Percentiles rank a stretch among this genome's conserved stretches.
phyloP scores from a whole-genome alignment of 53 echinoderm and acorn worm species.

The Pentamera pediparva region DNA sequence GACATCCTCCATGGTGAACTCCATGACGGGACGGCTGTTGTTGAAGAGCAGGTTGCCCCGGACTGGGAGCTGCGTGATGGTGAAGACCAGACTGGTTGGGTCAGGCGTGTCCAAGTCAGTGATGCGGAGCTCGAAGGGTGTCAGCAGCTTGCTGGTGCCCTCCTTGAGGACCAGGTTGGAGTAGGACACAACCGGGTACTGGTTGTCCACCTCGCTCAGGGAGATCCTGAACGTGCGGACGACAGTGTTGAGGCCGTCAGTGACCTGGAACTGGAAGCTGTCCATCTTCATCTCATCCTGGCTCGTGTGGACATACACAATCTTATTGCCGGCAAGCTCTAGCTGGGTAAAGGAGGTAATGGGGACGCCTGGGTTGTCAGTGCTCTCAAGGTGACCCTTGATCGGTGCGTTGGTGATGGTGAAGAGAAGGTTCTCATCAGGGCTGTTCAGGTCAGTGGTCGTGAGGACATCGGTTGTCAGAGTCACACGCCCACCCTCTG shows the following conservation, averaged over 20 bases:
- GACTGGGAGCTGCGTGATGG: conserved; percentile 94
- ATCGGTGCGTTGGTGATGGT: conserved; percentile 82
- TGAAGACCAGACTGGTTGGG: conserved; percentile 61
- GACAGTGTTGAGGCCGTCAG: conserved; percentile 96
- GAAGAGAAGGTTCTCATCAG: conserved; percentile 89
- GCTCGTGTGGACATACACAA: conserved; percentile 94
- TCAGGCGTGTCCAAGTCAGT: conserved; percentile 84
- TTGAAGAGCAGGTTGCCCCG: conserved; percentile 86
- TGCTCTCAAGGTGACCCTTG: conserved; percentile 94
- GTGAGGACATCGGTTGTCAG: conserved; percentile 84
- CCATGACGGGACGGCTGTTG: conserved; percentile 71
- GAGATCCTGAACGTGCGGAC: conserved; percentile 94
- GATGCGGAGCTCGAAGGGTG: conserved; percentile 94
- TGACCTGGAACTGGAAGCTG: conserved; percentile 95
- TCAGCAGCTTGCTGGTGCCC: conserved; percentile 90
- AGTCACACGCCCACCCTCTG: conserved; percentile 86
- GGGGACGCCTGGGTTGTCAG: conserved; percentile 89
- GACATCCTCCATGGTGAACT: conserved; percentile 90
- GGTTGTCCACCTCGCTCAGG: conserved; percentile 91
- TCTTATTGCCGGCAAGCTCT: conserved; percentile 97
- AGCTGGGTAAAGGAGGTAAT: conserved; percentile 93
- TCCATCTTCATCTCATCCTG: conserved; percentile 96
- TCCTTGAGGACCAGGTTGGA: conserved; percentile 63
- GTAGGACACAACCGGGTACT: conserved; percentile 83
- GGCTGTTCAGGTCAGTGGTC: conserved; percentile 96